These are phyloP conservation scores for Tragulus kanchil DNA, from an alignment of 2,113 vertebrate species.

Conservation along the genomic window DNA sequence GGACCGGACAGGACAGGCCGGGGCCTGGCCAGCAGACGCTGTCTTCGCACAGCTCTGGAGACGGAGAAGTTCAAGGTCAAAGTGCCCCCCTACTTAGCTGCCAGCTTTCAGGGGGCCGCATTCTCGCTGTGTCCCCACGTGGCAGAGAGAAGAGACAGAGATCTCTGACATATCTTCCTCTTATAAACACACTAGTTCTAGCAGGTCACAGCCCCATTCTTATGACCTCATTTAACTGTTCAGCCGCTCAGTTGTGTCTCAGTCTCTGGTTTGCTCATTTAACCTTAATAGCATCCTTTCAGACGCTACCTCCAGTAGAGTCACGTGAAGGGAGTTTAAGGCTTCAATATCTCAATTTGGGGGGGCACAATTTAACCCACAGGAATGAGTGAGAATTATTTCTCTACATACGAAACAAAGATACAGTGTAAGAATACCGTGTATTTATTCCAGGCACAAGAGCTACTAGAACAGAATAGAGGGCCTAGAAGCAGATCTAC, in stretches of 20 bases:
- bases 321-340: not conserved
- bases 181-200: not conserved
- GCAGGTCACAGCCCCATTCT: not conserved
- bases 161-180: not conserved
- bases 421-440: not conserved
- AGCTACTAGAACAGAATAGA: not conserved
- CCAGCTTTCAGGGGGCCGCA: accelerated
- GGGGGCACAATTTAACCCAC: too few relatives aligned
- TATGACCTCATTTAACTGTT: not conserved
- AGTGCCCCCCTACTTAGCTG: not conserved
- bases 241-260: too few relatives aligned
- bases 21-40: not conserved
- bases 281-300: not conserved
- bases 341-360: not conserved
- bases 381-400: not conserved
- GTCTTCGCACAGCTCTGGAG: not conserved
- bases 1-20: not conserved
- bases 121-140: not conserved
- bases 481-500: not conserved
- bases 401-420: not conserved
- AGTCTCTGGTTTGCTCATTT: not conserved
- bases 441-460: not conserved
- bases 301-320: not conserved
- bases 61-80: not conserved
- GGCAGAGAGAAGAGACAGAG: not conserved